phyloP scores from a whole-genome alignment of 2,797 vertebrate genomes.

The Glossophaga mutica region DNA sequence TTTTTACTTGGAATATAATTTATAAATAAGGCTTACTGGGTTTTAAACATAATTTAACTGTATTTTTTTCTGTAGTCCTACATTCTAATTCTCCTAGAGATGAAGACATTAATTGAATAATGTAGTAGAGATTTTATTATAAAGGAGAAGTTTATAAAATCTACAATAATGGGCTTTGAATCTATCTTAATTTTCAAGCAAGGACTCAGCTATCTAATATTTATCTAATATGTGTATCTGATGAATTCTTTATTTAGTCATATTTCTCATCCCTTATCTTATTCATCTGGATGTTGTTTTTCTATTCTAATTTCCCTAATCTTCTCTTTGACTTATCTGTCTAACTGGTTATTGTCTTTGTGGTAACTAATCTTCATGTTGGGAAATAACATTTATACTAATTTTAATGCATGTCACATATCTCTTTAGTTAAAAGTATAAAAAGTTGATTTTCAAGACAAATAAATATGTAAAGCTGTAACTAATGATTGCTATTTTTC shows the following conservation, averaged over 20 bases:
- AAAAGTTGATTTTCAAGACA: background rate
- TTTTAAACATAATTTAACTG: constrained; percentile 46
- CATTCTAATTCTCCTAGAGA: background rate
- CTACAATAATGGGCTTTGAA: background rate
- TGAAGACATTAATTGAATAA: background rate
- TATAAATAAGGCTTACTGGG: constrained; percentile 45
- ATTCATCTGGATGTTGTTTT: background rate
- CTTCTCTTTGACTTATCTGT: background rate
- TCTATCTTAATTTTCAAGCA: background rate
- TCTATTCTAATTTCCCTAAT: background rate
- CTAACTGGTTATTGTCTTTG: background rate
- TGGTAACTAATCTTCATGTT: background rate
- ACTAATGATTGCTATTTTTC: background rate
- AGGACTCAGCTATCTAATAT: background rate
- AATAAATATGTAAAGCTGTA: background rate
- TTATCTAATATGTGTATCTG: background rate
- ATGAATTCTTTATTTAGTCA: background rate
- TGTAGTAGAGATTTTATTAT: background rate
- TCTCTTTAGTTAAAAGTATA: background rate
- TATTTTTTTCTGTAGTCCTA: background rate
- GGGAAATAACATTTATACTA: background rate
- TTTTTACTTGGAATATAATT: constrained; percentile 47
- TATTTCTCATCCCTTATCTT: background rate
- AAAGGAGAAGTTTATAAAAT: background rate
- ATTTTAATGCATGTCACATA: rapidly evolving